Conservation (phyloP, 1,140 invertebrate genomes). For the Aphaenogaster rudis region DNA sequence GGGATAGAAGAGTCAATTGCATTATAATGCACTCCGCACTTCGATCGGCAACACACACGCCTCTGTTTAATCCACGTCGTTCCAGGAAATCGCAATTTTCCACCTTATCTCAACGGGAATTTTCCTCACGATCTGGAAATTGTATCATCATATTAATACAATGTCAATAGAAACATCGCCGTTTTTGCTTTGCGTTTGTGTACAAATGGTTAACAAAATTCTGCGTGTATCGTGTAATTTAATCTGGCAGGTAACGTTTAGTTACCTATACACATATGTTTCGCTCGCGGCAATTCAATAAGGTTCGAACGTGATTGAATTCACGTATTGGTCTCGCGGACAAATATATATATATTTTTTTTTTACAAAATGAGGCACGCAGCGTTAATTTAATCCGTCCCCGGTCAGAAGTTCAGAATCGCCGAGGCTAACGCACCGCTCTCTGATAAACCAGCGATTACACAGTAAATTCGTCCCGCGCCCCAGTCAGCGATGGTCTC, state of each 20-base stretch:
- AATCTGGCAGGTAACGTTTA: not conserved
- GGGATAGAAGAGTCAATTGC: slow-evolving; percentile 37
- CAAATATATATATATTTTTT: slow-evolving; percentile 30
- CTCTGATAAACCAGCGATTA: slow-evolving; percentile 80
- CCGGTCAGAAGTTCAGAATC: slow-evolving; percentile 80
- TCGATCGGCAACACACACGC: not conserved
- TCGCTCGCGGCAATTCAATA: not conserved
- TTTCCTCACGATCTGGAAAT: slow-evolving; percentile 8
- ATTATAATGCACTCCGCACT: slow-evolving; percentile 54
- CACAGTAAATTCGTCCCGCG: slow-evolving; percentile 44
- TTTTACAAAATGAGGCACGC: not conserved
- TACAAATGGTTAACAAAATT: not conserved
- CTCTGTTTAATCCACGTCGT: not conserved
- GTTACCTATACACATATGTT: not conserved
- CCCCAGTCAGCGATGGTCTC: slow-evolving; percentile 57
- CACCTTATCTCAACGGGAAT: not conserved
- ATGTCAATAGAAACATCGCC: not conserved
- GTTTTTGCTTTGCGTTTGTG: not conserved
- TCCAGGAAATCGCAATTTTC: not conserved
- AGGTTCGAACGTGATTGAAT: not conserved
- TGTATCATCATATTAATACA: not conserved
- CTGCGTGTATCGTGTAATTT: not conserved
- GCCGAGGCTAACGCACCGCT: slow-evolving; percentile 76
- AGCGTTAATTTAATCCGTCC: slow-evolving; percentile 47
- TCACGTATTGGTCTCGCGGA: not conserved